phyloP scores from a whole-genome alignment of 2,888 invertebrate genomes.

The Pherbina coryleti region DNA sequence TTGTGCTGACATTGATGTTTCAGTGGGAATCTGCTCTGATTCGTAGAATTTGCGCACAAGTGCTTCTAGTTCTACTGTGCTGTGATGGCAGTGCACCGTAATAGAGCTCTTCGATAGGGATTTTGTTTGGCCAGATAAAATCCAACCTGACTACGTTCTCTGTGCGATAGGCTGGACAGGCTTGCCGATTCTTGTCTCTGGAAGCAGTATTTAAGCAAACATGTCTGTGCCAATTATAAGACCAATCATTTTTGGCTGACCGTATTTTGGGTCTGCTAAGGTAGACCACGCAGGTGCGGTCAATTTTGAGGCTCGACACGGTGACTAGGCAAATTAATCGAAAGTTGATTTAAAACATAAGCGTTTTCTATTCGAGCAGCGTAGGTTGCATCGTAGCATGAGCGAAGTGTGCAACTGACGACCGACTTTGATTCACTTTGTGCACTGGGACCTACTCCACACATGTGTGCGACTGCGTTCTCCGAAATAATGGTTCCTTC shows the following conservation, averaged over 20 bases:
- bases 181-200: neutral
- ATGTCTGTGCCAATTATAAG: neutral
- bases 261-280: too few relatives aligned
- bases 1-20: neutral
- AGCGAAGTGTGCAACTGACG: conserved; percentile 25
- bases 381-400: neutral
- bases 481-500: conserved; percentile 34
- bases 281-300: neutral
- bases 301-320: neutral
- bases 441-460: conserved; percentile 16
- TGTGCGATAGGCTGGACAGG: too few relatives aligned
- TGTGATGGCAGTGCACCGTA: neutral
- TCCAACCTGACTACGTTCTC: too few relatives aligned
- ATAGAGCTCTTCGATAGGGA: too few relatives aligned
- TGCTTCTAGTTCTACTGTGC: conserved; percentile 21
- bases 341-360: neutral
- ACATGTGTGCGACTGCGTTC: conserved; percentile 27
- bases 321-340: neutral
- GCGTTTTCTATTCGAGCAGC: neutral
- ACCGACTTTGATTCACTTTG: neutral
- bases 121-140: too few relatives aligned
- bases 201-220: neutral
- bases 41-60: conserved; percentile 8
- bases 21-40: neutral
- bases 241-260: neutral